Conservation (phyloP, 2,113 vertebrate genomes). For the Centropus bengalensis region DNA sequence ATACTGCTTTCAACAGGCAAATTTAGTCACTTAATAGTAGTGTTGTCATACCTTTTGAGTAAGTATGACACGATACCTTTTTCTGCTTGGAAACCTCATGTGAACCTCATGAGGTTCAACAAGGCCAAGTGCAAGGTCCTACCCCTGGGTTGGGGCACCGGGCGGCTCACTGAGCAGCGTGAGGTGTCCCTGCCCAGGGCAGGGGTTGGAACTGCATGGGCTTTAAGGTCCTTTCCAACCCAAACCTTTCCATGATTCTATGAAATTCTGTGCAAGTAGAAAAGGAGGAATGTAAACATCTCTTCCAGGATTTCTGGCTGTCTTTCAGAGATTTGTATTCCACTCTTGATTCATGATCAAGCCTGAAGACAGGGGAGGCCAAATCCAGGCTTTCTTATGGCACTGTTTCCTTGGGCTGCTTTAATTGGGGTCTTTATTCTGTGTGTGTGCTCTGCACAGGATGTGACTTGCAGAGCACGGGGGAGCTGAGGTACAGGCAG, state of each 20-base stretch:
- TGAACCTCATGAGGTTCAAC: too few species aligned
- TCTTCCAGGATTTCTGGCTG: not conserved
- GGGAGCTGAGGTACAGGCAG: not conserved
- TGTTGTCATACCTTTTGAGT: not conserved
- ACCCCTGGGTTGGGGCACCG: too few species aligned
- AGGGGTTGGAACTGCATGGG: too few species aligned
- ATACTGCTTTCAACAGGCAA: not conserved
- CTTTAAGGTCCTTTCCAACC: too few species aligned
- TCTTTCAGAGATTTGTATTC: not conserved
- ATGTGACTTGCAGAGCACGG: not conserved
- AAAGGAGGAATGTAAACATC: not conserved
- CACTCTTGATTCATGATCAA: not conserved
- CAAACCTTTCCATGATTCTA: too few species aligned
- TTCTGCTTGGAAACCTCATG: not conserved
- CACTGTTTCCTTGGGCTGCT: not conserved
- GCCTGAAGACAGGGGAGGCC: not conserved
- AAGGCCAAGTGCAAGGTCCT: too few species aligned
- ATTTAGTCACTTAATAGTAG: not conserved
- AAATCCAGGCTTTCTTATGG: not conserved
- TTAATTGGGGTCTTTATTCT: not conserved
- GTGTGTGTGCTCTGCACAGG: not conserved
- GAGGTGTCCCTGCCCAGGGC: too few species aligned
- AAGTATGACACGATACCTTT: not conserved
- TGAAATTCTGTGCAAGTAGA: not conserved
- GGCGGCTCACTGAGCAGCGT: too few species aligned